Percentiles rank a stretch among this genome's conserved stretches.
Evolutionary conservation across 92 coral and sea anemone genomes (phyloP).

Genomic region (Paragorgia papillata): DNA sequence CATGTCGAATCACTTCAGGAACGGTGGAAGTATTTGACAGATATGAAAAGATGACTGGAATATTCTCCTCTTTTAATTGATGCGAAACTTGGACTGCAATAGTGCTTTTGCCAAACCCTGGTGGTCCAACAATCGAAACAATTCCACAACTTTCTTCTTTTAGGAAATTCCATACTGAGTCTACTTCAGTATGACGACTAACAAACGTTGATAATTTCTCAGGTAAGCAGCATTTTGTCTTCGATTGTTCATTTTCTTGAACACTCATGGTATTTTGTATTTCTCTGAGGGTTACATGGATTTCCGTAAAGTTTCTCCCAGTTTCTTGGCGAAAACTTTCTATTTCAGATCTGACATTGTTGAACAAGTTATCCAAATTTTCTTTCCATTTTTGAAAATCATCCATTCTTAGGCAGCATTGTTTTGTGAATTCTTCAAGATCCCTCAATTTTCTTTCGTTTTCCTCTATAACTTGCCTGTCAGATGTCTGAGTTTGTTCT

Average conservation of each 20-base stretch:
- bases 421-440: not conserved
- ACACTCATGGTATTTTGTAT: not conserved
- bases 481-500: not conserved
- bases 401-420: not conserved
- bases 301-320: too few species aligned
- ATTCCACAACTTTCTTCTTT: constrained; percentile 2
- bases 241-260: not conserved
- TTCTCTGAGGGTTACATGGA: not conserved
- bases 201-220: not conserved
- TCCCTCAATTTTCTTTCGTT: not conserved
- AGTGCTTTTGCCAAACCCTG: constrained; percentile 38
- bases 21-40: constrained; percentile 6
- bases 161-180: not conserved
- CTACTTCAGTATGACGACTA: constrained; percentile 17
- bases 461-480: not conserved
- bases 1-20: not conserved
- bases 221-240: constrained; percentile 19
- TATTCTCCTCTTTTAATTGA: too few species aligned
- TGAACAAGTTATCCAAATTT: not conserved
- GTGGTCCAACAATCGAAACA: constrained; percentile 26
- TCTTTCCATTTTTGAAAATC: not conserved
- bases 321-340: not conserved
- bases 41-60: not conserved
- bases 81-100: constrained; percentile 16
- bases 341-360: not conserved